phyloP scores from a whole-genome alignment of 2,888 invertebrate species.

The Mesorhabditis sp. region DNA sequence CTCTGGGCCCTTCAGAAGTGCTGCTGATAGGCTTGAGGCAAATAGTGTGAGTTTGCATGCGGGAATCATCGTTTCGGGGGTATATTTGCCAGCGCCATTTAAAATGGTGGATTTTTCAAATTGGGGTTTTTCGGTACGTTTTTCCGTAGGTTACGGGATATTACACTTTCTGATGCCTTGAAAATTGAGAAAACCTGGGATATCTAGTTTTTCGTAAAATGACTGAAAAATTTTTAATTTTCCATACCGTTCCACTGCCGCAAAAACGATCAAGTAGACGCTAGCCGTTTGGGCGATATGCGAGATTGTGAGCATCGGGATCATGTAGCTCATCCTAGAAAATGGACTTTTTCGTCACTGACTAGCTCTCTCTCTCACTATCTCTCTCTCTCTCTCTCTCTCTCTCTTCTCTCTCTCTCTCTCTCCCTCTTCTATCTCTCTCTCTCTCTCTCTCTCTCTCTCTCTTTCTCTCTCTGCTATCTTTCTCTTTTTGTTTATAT shows the following conservation, averaged over 20 bases:
- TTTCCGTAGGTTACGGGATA: too few relatives aligned
- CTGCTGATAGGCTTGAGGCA: too few relatives aligned
- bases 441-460: slow-evolving; percentile 7
- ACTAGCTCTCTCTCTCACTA: not conserved
- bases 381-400: not conserved
- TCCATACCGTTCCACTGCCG: slow-evolving; percentile 38
- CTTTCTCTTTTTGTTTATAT: too few relatives aligned
- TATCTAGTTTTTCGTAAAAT: not conserved
- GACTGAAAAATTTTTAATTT: not conserved
- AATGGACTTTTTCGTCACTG: not conserved
- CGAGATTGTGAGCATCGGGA: slow-evolving; percentile 37
- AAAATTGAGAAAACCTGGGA: not conserved
- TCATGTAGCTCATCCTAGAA: slow-evolving; percentile 33
- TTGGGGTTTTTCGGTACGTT: too few relatives aligned
- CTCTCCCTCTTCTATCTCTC: not conserved
- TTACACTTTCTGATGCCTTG: not conserved
- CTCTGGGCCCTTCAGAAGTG: too few relatives aligned
- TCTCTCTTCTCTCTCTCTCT: slow-evolving; percentile 3
- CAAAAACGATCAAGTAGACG: slow-evolving; percentile 41
- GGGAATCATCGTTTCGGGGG: too few relatives aligned
- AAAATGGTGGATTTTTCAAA: too few relatives aligned
- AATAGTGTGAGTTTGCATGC: too few relatives aligned
- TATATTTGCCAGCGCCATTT: too few relatives aligned
- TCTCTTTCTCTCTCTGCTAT: not conserved
- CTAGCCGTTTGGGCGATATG: slow-evolving; percentile 40